Conservation (phyloP, 2,113 vertebrate genomes). For the Myxocyprinus asiaticus region DNA sequence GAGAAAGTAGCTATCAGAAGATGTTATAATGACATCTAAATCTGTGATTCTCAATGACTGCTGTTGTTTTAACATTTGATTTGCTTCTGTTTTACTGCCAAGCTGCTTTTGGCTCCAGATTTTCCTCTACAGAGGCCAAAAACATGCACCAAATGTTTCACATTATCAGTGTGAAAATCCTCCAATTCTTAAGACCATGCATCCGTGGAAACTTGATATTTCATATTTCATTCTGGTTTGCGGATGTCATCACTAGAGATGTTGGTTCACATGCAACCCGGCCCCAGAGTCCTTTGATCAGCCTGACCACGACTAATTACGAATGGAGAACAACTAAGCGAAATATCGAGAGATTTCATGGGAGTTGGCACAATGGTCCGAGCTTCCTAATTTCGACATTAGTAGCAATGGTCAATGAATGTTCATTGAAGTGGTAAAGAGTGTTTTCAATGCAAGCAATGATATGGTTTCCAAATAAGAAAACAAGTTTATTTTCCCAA, state of each 20-base stretch:
- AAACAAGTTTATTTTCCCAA: too few species aligned
- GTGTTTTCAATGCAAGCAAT: too few species aligned
- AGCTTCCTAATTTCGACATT: constrained; percentile 78
- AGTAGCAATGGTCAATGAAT: constrained; percentile 77
- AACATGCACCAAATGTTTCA: constrained; percentile 99
- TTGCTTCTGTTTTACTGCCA: constrained; percentile 87
- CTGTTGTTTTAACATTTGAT: constrained; percentile 80
- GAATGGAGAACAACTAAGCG: constrained; percentile 99
- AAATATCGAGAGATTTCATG: constrained; percentile 99
- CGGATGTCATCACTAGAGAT: constrained; percentile 96
- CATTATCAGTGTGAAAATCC: constrained; percentile 99
- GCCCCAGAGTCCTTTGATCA: constrained; percentile 92
- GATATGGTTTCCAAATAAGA: too few species aligned
- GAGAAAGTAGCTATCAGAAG: too few species aligned
- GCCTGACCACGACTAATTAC: constrained; percentile 93
- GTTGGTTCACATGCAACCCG: constrained; percentile 96
- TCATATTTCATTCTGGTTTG: constrained; percentile 99
- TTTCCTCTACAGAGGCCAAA: constrained; percentile 84
- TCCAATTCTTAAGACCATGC: constrained; percentile 88
- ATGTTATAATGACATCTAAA: constrained; percentile 78
- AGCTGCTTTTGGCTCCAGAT: constrained; percentile 79
- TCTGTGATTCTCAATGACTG: constrained; percentile 73
- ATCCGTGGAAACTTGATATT: constrained; percentile 98
- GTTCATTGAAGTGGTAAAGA: too few species aligned
- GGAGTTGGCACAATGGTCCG: constrained; percentile 89